These are phyloP conservation scores for Ernsta delagoae DNA, from an alignment of 2,888 invertebrate species.

Conservation along the genomic window DNA sequence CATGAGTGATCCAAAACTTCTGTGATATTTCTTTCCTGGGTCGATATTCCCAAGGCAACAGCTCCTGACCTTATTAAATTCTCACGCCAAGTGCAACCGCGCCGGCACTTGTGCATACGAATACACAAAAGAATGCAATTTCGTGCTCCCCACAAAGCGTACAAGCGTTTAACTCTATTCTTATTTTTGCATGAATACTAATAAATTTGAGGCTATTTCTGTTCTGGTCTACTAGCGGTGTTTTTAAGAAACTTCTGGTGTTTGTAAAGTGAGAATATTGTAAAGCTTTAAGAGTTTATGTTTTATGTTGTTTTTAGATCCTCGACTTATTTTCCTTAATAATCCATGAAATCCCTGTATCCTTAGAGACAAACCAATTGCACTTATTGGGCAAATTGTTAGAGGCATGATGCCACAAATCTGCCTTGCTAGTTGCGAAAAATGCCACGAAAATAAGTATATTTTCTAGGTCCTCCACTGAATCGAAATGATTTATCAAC, in stretches of 20 bases:
- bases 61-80: conserved; percentile 60
- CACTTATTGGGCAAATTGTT: too few relatives aligned
- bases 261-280: background rate
- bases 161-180: conserved; percentile 29
- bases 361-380: too few relatives aligned
- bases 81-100: conserved; percentile 55
- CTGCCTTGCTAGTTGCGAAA: background rate
- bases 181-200: conserved; percentile 32
- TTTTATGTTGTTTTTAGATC: background rate
- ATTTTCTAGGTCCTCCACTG: conserved; percentile 6
- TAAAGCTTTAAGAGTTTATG: too few relatives aligned
- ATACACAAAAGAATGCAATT: conserved; percentile 37
- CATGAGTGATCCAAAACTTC: background rate
- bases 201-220: conserved; percentile 25
- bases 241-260: background rate
- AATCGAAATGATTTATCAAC: conserved; percentile 25
- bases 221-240: background rate
- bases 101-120: conserved; percentile 31
- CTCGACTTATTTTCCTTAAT: too few relatives aligned
- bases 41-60: background rate
- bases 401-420: background rate
- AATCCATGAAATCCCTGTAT: too few relatives aligned
- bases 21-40: conserved; percentile 7
- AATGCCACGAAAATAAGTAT: conserved; percentile 3
- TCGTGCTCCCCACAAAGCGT: conserved; percentile 29